phyloP scores from a whole-genome alignment of 1,140 invertebrate genomes.

The Diploscapter pachys region DNA sequence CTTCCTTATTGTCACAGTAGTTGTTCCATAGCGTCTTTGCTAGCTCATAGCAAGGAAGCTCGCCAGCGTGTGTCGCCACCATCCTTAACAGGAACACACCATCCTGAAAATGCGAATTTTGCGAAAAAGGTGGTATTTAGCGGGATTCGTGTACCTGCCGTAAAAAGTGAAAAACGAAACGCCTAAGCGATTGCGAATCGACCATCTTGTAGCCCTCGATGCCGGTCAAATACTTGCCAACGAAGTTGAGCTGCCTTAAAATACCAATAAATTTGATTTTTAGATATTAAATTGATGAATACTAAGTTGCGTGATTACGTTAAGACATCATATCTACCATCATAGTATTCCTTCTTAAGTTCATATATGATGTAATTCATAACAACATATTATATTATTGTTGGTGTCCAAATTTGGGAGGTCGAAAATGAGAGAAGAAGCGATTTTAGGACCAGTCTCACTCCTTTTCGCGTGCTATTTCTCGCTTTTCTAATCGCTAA shows the following conservation, averaged over 20 bases:
- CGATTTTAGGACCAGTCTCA: too few species aligned
- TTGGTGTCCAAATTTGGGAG: too few species aligned
- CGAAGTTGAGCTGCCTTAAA: conserved; percentile 58
- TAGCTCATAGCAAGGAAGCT: conserved; percentile 57
- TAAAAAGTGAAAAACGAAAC: conserved; percentile 58
- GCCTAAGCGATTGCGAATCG: conserved; percentile 55
- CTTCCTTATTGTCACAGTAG: conserved; percentile 58
- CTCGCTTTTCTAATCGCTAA: too few species aligned
- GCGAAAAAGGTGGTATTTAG: background rate
- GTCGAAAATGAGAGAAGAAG: too few species aligned
- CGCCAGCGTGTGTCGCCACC: conserved; percentile 58
- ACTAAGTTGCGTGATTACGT: too few species aligned
- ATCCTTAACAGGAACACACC: conserved; percentile 57
- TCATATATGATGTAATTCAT: too few species aligned
- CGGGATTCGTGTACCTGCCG: conserved; percentile 28
- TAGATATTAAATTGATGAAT: background rate
- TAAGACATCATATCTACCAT: too few species aligned
- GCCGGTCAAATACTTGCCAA: conserved; percentile 57
- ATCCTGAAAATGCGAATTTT: conserved; percentile 38
- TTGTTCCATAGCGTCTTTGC: conserved; percentile 56
- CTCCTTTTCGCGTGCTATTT: too few species aligned
- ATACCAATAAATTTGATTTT: conserved; percentile 11
- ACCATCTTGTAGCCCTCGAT: conserved; percentile 60
- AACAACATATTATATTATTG: too few species aligned
- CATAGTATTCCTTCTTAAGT: too few species aligned